Evolutionary conservation across 2,888 invertebrate genomes (phyloP), one percentile per base, ranked within the genome.

Genomic region (Subacronicta megacephala): DNA sequence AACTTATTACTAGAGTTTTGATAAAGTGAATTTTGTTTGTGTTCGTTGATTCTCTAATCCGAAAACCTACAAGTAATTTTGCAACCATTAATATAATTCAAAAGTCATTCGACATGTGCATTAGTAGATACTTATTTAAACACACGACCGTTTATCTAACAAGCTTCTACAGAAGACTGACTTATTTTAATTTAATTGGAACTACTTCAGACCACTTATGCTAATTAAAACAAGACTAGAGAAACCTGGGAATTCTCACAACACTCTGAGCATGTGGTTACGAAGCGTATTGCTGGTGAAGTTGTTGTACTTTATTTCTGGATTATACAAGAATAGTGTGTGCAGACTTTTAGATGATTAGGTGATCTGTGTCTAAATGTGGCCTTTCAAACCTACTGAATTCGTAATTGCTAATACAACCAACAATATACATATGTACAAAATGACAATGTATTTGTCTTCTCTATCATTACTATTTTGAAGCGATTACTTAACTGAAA

Each of bases 101-200:
- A n/a, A n/a, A n/a, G n/a, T n/a, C n/a, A n/a, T n/a, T n/a, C n/a
- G n/a, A n/a, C n/a, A 23, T 23, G 23, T 23, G 23, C 29, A 29
- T 29, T 29, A 0, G n/a, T 9, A n/a, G n/a, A n/a, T n/a, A n/a
- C n/a, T n/a, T n/a, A 15, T 1, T 38, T 38, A 20, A 10, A 42
- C 29, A 45, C 16, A 16, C 18, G 10, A 12, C 15, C 23, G 42
- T 42, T 45, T 37, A 33, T 35, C 2, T 44, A 31, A 23, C 18
- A 17, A 50, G 7, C 13, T 17, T 33, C n/a, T 15, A 13, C 15
- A 17, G 17, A 42, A 43, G 46, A n/a, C n/a, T n/a, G 31, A 50
- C 41, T 63, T 58, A 43, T 51, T 51, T 58, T 46, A 58, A 46
- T 64, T 46, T 13, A 51, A 62, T 51, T 46, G 29, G 20, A 51